Base-by-base conservation (phyloP, 1,140 invertebrate species). In the Anagrus nilaparvatae region DNA sequence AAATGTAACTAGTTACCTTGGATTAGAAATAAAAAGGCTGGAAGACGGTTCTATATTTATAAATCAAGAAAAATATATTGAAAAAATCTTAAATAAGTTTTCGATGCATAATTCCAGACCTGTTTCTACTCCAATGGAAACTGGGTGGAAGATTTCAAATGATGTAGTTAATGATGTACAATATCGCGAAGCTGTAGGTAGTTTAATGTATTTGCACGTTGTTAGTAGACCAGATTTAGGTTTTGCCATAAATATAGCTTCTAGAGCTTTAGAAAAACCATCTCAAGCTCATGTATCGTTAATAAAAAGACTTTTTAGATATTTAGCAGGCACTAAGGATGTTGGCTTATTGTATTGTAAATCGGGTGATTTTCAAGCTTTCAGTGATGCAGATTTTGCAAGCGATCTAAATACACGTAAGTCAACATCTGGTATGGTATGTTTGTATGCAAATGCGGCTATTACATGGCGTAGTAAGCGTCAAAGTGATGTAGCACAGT, bases 401-500 rank as follows among this genome's bases (percentile, higher is more conserved):
- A 60, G 49, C 28, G 48, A 55, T 31, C 27, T 47, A 10, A 40
- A 55, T 8, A 32, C 55, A 40, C 18, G 50, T 20, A 30, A 35
- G 40, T 51, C 50, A 17, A 42, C 37, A 24, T 52, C 48, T 17
- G 58, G 58, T 10, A 56, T 53, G 37, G 40, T 54, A 8, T 51
- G 58, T 33, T 33, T 47, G 0, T 37, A 50, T n/a, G 41, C 39
- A 12, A 51, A 45, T 29, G 49, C 21, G 8, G 17, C 53, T n/a
- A 45, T 61, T 41, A 40, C 35, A 9, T 35, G 18, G 20, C n/a
- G 12, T 5, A 21, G 9, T 14, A 12, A 35, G 10, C 20, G 33
- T 23, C 33, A 21, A 23, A 35, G 17, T 16, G 5, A 21, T 21
- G 33, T 23, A 13, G 16, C 33, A 1, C 17, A 21, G 12, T 21